A percentile compares a stretch with the other conserved stretches of the same genome.
Conservation (phyloP, 2,797 vertebrate species). For the Paguma larvata region DNA sequence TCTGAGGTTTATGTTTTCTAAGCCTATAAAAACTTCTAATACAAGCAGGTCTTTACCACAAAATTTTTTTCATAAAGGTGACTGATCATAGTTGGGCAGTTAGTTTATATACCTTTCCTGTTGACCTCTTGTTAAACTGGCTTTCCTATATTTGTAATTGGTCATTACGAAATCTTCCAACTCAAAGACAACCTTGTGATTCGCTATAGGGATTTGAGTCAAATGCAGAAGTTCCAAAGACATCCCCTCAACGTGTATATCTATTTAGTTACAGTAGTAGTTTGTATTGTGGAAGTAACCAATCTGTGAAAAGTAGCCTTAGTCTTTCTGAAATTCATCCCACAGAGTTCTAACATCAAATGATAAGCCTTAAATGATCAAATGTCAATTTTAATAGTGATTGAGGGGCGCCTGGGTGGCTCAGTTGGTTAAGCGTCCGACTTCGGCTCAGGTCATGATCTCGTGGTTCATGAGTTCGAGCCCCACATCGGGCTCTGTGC, state of each 20-base stretch:
- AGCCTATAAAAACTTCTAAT: neutral
- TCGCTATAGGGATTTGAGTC: neutral
- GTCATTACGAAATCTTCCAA: constrained; percentile 7
- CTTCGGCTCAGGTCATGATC: too few species aligned
- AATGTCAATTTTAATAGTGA: neutral
- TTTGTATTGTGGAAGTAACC: constrained; percentile 46
- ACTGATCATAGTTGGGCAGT: neutral
- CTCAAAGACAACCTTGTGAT: neutral
- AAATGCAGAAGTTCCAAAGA: constrained; percentile 17
- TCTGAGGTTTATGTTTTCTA: constrained; percentile 25
- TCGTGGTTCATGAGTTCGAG: too few species aligned
- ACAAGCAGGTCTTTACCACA: neutral
- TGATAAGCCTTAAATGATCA: neutral
- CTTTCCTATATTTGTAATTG: neutral
- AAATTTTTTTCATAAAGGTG: neutral
- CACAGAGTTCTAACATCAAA: neutral
- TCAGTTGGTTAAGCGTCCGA: too few species aligned
- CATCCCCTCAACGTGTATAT: neutral
- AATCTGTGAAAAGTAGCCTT: neutral
- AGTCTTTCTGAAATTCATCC: constrained; percentile 27
- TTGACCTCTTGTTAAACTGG: neutral
- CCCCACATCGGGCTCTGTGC: too few species aligned
- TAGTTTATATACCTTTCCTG: neutral
- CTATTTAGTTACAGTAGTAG: neutral
- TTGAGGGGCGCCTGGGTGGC: neutral